phyloP scores from a whole-genome alignment of 64 coral and sea anemone species.

The Astreopora myriophthalma region DNA sequence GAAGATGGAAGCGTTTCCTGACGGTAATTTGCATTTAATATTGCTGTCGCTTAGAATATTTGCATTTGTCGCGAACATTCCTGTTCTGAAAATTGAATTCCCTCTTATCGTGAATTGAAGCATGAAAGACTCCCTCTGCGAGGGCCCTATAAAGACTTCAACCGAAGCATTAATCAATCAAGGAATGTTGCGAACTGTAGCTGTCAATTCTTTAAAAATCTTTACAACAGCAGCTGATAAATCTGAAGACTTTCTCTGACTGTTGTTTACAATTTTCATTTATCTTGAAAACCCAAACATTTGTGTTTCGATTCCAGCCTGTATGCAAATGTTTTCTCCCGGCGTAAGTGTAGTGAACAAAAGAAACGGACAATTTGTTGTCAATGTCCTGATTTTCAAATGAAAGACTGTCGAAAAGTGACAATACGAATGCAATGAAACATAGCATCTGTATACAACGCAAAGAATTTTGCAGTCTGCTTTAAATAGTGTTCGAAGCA shows the following conservation, averaged over 20 bases:
- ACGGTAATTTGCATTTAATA: slow-evolving; percentile 22
- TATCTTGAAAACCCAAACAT: slow-evolving; percentile 19
- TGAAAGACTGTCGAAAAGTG: not conserved
- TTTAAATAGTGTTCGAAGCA: slow-evolving; percentile 16
- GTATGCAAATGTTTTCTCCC: slow-evolving; percentile 27
- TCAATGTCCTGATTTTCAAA: not conserved
- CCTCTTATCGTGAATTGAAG: not conserved
- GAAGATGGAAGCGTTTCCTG: not conserved
- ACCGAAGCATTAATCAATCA: not conserved
- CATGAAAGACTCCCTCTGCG: not conserved
- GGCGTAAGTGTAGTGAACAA: not conserved
- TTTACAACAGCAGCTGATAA: slow-evolving; percentile 14
- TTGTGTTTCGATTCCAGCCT: slow-evolving; percentile 20
- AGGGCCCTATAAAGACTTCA: not conserved
- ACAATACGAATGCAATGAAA: slow-evolving; percentile 9
- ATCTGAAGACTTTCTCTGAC: not conserved
- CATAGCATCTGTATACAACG: not conserved
- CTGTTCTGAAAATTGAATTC: not conserved
- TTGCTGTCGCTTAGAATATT: not conserved
- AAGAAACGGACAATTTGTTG: slow-evolving; percentile 26
- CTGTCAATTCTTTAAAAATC: not conserved
- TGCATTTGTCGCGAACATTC: not conserved
- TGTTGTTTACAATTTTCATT: slow-evolving; percentile 37
- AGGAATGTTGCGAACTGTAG: not conserved
- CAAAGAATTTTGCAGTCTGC: not conserved